Evolutionary conservation across 2,797 vertebrate genomes (phyloP).

Genomic region (Scarus forsteni): DNA sequence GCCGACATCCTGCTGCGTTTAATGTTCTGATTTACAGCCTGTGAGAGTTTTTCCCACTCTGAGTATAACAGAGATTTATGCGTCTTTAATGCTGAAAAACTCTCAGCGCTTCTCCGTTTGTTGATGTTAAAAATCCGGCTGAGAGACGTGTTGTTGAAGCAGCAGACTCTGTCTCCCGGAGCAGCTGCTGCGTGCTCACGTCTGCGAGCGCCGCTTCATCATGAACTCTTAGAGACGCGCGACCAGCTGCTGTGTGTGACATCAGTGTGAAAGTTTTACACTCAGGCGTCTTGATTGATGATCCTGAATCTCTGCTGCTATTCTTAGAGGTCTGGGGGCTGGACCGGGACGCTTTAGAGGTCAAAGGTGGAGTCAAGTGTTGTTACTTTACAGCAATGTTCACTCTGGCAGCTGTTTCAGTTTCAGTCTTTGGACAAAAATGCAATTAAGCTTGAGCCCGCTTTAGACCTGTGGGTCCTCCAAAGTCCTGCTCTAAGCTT

Average conservation of each 20-base stretch:
- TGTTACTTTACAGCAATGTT: conserved; percentile 27
- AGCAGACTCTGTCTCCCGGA: not conserved
- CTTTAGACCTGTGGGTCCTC: too few relatives aligned
- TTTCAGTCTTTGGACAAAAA: too few relatives aligned
- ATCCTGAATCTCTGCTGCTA: conserved; percentile 29
- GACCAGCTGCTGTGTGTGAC: not conserved
- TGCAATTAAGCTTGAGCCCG: too few relatives aligned
- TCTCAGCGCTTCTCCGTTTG: not conserved
- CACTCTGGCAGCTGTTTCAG: not conserved
- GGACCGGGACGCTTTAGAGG: conserved; percentile 20
- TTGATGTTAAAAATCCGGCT: conserved; percentile 6
- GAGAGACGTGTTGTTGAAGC: conserved; percentile 1
- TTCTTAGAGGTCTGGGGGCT: conserved; percentile 37
- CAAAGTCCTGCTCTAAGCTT: too few relatives aligned
- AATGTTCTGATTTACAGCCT: conserved; percentile 32
- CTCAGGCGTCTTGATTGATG: conserved; percentile 37
- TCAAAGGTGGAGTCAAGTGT: conserved; percentile 27
- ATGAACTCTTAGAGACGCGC: not conserved
- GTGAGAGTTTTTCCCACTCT: conserved; percentile 10
- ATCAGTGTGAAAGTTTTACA: conserved; percentile 21
- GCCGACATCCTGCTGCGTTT: conserved; percentile 2
- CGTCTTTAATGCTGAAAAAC: conserved; percentile 25
- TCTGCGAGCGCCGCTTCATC: not conserved
- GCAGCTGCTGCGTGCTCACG: not conserved
- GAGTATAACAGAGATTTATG: conserved; percentile 30